These are phyloP conservation scores for Aleadryas rufinucha DNA, from an alignment of 2,113 vertebrate genomes.

Conservation along the genomic window DNA sequence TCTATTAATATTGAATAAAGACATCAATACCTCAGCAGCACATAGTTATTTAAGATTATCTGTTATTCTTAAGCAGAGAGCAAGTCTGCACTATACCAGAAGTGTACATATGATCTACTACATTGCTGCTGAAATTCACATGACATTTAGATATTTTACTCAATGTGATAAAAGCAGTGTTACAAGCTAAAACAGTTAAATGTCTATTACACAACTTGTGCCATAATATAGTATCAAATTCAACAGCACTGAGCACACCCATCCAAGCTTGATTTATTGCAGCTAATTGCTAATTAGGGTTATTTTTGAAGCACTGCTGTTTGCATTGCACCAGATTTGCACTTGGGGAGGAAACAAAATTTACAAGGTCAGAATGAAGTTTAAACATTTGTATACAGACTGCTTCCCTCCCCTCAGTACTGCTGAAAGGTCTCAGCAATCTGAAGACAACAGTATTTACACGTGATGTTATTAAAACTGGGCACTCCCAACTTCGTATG, in stretches of 20 bases:
- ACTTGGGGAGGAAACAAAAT: constrained; percentile 50
- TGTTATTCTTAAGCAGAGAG: neutral
- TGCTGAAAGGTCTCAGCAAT: constrained; percentile 28
- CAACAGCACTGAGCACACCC: neutral
- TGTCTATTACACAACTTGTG: constrained; percentile 31
- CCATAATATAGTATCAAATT: constrained; percentile 44
- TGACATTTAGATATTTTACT: constrained; percentile 27
- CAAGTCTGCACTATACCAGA: neutral
- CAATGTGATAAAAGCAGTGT: neutral
- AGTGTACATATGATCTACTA: neutral
- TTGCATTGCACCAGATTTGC: constrained; percentile 60
- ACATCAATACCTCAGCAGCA: neutral
- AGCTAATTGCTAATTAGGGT: constrained; percentile 65
- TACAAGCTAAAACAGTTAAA: constrained; percentile 17
- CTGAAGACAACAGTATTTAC: constrained; percentile 48
- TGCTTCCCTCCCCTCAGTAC: constrained; percentile 21
- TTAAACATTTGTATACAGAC: constrained; percentile 63
- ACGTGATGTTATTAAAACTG: neutral
- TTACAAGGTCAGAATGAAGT: constrained; percentile 61
- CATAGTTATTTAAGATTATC: neutral
- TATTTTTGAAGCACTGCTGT: constrained; percentile 60
- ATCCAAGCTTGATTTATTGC: constrained; percentile 44
- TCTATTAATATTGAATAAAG: neutral
- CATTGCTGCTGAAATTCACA: neutral
- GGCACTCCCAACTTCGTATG: neutral